phyloP scores from a whole-genome alignment of 2,888 invertebrate species.

The Drosophila villosipedis region DNA sequence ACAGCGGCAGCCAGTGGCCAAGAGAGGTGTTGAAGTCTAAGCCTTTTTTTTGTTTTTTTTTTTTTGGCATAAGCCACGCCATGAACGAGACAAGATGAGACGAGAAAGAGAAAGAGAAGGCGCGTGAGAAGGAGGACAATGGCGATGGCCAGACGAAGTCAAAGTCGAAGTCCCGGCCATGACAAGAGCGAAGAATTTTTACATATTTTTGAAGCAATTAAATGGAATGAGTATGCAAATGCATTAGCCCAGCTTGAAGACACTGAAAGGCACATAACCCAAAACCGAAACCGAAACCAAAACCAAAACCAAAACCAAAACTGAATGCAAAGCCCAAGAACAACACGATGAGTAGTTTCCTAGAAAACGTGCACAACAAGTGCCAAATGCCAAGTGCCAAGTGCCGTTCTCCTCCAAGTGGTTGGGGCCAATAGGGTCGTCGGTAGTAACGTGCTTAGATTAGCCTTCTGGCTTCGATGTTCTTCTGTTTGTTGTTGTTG shows the following conservation, averaged over 20 bases:
- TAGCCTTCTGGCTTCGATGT: slow-evolving; percentile 56
- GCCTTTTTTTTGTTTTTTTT: slow-evolving; percentile 51
- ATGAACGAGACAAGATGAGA: slow-evolving; percentile 18
- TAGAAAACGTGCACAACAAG: slow-evolving; percentile 72
- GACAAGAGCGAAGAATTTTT: slow-evolving; percentile 68
- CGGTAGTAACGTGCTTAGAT: slow-evolving; percentile 69
- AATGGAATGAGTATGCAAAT: slow-evolving; percentile 80
- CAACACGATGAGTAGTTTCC: slow-evolving; percentile 51
- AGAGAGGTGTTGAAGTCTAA: slow-evolving; percentile 57
- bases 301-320: slow-evolving; percentile 32
- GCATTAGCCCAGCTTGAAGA: slow-evolving; percentile 58
- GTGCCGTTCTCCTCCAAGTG: slow-evolving; percentile 38
- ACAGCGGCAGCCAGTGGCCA: slow-evolving; percentile 29
- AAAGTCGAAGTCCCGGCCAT: slow-evolving; percentile 50
- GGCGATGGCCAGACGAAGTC: slow-evolving; percentile 20
- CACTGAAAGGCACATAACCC: slow-evolving; percentile 17
- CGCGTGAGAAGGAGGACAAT: slow-evolving; percentile 5
- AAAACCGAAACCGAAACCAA: slow-evolving; percentile 13
- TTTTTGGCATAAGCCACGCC: slow-evolving; percentile 63
- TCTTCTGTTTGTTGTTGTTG: slow-evolving; percentile 2
- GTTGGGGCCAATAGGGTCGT: background rate
- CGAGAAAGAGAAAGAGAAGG: slow-evolving; percentile 29
- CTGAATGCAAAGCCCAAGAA: slow-evolving; percentile 13
- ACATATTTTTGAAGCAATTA: slow-evolving; percentile 80
- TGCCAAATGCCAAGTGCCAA: slow-evolving; percentile 61